Base-by-base conservation (phyloP, 2,797 vertebrate genomes). In the Gymnocypris eckloni region DNA sequence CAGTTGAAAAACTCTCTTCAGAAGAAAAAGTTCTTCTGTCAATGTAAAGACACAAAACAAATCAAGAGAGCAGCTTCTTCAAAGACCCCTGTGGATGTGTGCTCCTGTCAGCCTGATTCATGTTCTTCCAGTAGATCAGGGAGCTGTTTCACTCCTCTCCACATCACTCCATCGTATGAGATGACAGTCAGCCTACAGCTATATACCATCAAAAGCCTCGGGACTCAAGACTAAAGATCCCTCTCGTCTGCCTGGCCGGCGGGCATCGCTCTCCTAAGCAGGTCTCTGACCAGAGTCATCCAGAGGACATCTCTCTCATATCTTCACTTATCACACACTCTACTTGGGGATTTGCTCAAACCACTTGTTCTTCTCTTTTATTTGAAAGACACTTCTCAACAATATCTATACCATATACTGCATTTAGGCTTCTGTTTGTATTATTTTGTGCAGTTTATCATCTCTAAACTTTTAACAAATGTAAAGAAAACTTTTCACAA, bases 101-200 rank as follows among this genome's bases (percentile, higher is more conserved):
- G 13, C 15, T 64, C 15, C 22, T 79, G 39, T 61, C 37, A 43
- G 37, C 39, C 54, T 43, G 7, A 28, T 64, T 43, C 45, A 25
- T 7, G n/a, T 64, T 45, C 22, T 43, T 41, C n/a, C 7, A 43
- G 37, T 43, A 59, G 54, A 22, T 43, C 54, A 61, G 56, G 2
- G n/a, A 79, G 39, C 56, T 3, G 54, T 61, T 61, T 79, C 39
- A 18, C 56, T 33, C 2, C 5, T 61, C 77, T 79, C 33, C 33
- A 56, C 50, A 56, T 76, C 73, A 37, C 50, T 54, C 12, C 5
- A 61, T 28, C 15, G 0, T 6, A 79, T 64, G 77, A 79, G 59
- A 79, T 18, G 41, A 64, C n/a, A 79, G 50, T 45, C n/a, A 64
- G 77, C 54, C 56, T 79, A 45, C 56, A 64, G 77, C 77, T 45